Evolutionary conservation across 2,797 vertebrate genomes (phyloP).

Genomic region (Carapus acus): DNA sequence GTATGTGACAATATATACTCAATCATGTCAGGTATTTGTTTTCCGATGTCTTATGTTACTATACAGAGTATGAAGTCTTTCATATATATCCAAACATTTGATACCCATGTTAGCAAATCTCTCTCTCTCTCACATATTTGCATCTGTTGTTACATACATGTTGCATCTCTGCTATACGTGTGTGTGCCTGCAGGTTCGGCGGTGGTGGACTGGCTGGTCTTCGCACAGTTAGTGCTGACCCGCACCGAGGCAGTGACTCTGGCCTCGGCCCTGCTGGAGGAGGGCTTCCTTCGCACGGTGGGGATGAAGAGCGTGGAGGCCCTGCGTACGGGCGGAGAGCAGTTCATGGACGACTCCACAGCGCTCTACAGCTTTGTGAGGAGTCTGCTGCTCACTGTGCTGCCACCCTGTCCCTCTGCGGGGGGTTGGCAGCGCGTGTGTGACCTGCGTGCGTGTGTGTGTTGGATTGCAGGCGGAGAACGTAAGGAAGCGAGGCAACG

Average conservation of each 20-base stretch:
- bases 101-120: too few relatives aligned
- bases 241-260: constrained; percentile 83
- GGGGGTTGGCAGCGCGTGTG: too few relatives aligned
- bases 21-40: too few relatives aligned
- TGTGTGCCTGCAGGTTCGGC: constrained; percentile 75
- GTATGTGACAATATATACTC: too few relatives aligned
- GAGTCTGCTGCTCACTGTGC: too few relatives aligned
- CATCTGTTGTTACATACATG: background rate
- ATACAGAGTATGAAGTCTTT: too few relatives aligned
- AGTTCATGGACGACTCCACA: constrained; percentile 88
- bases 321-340: constrained; percentile 71
- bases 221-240: constrained; percentile 73
- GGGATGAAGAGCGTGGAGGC: constrained; percentile 80
- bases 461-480: constrained; percentile 74
- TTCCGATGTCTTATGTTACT: too few relatives aligned
- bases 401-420: too few relatives aligned
- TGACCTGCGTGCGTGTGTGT: constrained; percentile 4
- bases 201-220: constrained; percentile 93
- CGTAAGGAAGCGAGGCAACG: constrained; percentile 74
- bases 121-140: too few relatives aligned
- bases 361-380: constrained; percentile 86
- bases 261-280: constrained; percentile 86
- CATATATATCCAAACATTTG: too few relatives aligned
- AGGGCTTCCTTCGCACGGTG: constrained; percentile 79
- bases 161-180: background rate